Conservation (phyloP, 2,113 vertebrate genomes). For the Chamaea fasciata region DNA sequence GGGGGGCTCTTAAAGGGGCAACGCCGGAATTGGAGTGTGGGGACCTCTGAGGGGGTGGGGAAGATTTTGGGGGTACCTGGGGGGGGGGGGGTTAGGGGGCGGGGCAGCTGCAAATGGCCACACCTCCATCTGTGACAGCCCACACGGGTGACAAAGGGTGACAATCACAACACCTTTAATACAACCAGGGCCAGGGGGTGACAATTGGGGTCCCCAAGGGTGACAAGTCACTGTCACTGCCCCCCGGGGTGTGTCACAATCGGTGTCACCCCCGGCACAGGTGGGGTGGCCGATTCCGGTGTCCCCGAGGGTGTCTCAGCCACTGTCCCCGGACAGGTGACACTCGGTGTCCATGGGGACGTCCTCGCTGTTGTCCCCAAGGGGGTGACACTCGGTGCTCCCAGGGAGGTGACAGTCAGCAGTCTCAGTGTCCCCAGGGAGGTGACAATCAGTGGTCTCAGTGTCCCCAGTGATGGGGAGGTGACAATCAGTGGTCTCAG, state of each 20-base stretch:
- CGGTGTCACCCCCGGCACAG: neutral
- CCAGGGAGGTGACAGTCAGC: neutral
- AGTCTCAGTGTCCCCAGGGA: neutral
- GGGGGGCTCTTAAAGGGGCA: neutral
- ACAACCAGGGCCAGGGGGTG: neutral
- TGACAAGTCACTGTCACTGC: neutral
- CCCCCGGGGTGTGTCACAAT: neutral
- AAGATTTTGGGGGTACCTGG: neutral
- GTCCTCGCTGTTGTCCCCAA: neutral
- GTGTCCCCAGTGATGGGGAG: neutral
- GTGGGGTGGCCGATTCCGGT: neutral
- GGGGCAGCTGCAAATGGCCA: neutral
- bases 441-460: neutral
- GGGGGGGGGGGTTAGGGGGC: neutral
- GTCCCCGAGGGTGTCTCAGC: neutral
- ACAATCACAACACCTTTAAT: neutral
- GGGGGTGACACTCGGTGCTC: neutral
- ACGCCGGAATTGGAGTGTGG: accelerated
- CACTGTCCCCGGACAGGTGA: too few species aligned
- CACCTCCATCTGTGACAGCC: neutral
- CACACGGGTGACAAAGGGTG: neutral
- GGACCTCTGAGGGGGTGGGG: too few species aligned
- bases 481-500: accelerated
- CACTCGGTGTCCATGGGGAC: too few species aligned
- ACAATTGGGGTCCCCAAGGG: neutral